These are phyloP conservation scores for Orgyia antiqua DNA, from an alignment of 2,888 invertebrate species.

Conservation along the genomic window DNA sequence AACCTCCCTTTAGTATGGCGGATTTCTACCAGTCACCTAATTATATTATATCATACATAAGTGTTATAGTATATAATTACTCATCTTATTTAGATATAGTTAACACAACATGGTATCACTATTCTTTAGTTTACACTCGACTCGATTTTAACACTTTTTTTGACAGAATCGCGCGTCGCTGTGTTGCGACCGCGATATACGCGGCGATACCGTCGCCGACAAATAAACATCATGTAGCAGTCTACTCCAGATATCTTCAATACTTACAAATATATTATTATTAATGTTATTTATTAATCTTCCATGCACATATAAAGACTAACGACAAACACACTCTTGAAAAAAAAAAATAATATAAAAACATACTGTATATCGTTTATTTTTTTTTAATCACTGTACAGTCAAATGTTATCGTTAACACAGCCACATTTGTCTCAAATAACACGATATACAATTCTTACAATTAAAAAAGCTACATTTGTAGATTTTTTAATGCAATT, in stretches of 20 bases:
- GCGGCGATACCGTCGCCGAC: slow-evolving; percentile 14
- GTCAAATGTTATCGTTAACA: slow-evolving; percentile 29
- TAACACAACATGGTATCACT: too few relatives aligned
- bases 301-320: slow-evolving; percentile 77
- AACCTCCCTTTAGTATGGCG: too few relatives aligned
- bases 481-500: slow-evolving; percentile 65
- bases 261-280: slow-evolving; percentile 44
- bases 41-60: too few relatives aligned
- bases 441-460: slow-evolving; percentile 27
- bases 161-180: slow-evolving; percentile 18
- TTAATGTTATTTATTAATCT: slow-evolving; percentile 51
- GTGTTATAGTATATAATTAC: too few relatives aligned
- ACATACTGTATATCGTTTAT: slow-evolving; percentile 28
- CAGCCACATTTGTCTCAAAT: slow-evolving; percentile 30
- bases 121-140: too few relatives aligned
- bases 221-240: slow-evolving; percentile 19
- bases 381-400: slow-evolving; percentile 28
- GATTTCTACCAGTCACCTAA: too few relatives aligned
- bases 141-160: slow-evolving; percentile 16
- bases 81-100: too few relatives aligned
- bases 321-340: slow-evolving; percentile 75
- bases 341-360: slow-evolving; percentile 30
- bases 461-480: slow-evolving; percentile 39
- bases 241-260: slow-evolving; percentile 35
- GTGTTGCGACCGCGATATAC: slow-evolving; percentile 12